Percentiles rank a stretch among this genome's conserved stretches.
Conservation (phyloP, 2,888 invertebrate genomes). For the Ophion costatus region DNA sequence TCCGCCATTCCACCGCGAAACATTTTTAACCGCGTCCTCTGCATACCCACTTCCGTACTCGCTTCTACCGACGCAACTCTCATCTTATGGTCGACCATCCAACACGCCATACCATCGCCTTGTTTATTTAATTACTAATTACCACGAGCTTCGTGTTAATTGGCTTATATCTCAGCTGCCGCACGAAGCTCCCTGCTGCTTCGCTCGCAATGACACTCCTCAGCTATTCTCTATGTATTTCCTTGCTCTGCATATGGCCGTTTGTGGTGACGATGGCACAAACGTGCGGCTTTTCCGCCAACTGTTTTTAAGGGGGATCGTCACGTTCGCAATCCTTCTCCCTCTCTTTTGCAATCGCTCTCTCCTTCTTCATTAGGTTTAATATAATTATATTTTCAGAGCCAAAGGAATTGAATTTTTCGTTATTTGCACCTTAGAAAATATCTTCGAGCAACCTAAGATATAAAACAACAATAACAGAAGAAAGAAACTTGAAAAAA, state of each 20-base stretch:
- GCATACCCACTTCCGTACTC: conserved; percentile 10
- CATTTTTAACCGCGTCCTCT: conserved; percentile 46
- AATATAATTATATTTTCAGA: neutral
- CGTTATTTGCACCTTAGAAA: neutral
- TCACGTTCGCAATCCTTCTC: neutral
- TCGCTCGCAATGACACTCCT: conserved; percentile 36
- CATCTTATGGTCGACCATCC: conserved; percentile 25
- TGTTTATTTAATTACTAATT: conserved; percentile 69
- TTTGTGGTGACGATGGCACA: neutral
- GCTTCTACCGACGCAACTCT: conserved; percentile 6
- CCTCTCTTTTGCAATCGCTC: neutral
- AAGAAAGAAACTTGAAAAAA: neutral
- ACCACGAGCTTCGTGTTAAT: conserved; percentile 63
- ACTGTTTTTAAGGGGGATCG: neutral
- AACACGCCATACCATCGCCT: conserved; percentile 52
- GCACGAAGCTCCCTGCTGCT: conserved; percentile 2
- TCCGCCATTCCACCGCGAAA: conserved; percentile 45
- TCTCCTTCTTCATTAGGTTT: neutral
- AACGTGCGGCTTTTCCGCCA: neutral
- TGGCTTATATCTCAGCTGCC: conserved; percentile 63
- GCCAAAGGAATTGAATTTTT: neutral
- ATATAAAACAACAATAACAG: neutral
- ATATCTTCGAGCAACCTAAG: neutral
- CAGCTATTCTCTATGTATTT: conserved; percentile 15
- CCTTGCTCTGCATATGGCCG: neutral